Evolutionary conservation across 2,113 vertebrate genomes (phyloP).

Genomic region (Cettia cetti): DNA sequence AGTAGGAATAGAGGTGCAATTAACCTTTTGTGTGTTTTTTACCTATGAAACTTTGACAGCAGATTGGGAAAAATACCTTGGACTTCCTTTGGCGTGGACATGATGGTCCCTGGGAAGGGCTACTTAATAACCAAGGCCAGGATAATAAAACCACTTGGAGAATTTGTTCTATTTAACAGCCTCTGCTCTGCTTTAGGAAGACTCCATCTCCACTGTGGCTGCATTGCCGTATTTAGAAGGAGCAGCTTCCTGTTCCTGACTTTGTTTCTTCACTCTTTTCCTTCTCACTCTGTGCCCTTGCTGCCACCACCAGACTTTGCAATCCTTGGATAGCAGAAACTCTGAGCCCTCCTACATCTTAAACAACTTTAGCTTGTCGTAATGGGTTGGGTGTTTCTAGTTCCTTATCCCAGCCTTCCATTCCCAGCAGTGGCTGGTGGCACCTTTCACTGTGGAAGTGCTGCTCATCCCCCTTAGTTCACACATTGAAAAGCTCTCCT

Average conservation of each 20-base stretch:
- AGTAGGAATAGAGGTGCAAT: not conserved
- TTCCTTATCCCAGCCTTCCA: not conserved
- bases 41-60: not conserved
- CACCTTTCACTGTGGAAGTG: not conserved
- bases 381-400: not conserved
- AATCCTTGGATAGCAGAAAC: not conserved
- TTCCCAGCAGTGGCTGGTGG: not conserved
- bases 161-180: not conserved
- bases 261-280: not conserved
- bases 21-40: not conserved
- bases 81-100: not conserved
- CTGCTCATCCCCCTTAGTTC: conserved; percentile 1
- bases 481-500: conserved; percentile 6
- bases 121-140: not conserved
- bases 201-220: not conserved
- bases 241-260: not conserved
- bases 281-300: not conserved
- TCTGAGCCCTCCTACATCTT: not conserved
- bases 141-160: not conserved
- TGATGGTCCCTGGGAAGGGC: not conserved
- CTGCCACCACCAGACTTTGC: not conserved
- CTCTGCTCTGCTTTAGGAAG: not conserved
- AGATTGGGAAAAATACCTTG: not conserved
- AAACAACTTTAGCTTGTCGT: not conserved
- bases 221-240: not conserved